Evolutionary conservation across 2,888 invertebrate genomes (phyloP).

Genomic region (Blomia tropicalis): DNA sequence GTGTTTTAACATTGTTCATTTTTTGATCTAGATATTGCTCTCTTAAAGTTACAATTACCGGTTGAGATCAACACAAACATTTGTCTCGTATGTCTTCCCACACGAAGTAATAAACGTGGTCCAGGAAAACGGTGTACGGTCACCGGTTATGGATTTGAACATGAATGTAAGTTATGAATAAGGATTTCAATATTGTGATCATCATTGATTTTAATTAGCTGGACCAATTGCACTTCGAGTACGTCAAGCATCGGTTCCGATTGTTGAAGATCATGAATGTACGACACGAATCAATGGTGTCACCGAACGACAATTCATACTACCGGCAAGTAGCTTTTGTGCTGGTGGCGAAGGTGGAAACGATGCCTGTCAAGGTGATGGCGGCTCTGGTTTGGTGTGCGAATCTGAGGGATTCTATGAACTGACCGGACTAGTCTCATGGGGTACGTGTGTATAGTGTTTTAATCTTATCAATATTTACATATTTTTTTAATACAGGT

Average conservation of each 20-base stretch:
- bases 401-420: slow-evolving; percentile 73
- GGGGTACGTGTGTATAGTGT: not conserved
- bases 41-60: slow-evolving; percentile 47
- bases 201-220: slow-evolving; percentile 41
- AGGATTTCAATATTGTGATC: not conserved
- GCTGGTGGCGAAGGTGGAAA: slow-evolving; percentile 82
- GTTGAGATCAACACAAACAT: slow-evolving; percentile 28
- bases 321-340: slow-evolving; percentile 82
- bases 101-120: slow-evolving; percentile 61
- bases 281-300: slow-evolving; percentile 81
- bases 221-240: slow-evolving; percentile 78
- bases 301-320: slow-evolving; percentile 74
- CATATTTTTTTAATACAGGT: slow-evolving; percentile 39
- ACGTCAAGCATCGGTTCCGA: slow-evolving; percentile 74
- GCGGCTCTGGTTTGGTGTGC: slow-evolving; percentile 81
- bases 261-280: slow-evolving; percentile 79
- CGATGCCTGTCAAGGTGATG: slow-evolving; percentile 88
- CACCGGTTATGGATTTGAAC: slow-evolving; percentile 87
- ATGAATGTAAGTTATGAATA: slow-evolving; percentile 52
- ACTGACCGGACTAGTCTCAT: slow-evolving; percentile 50
- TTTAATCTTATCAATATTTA: not conserved
- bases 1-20: not conserved
- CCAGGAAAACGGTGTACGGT: slow-evolving; percentile 74
- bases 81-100: slow-evolving; percentile 58
- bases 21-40: slow-evolving; percentile 49